These are phyloP conservation scores for Drosophila nr. medialis DNA, from an alignment of 2,888 invertebrate species.

Conservation along the genomic window DNA sequence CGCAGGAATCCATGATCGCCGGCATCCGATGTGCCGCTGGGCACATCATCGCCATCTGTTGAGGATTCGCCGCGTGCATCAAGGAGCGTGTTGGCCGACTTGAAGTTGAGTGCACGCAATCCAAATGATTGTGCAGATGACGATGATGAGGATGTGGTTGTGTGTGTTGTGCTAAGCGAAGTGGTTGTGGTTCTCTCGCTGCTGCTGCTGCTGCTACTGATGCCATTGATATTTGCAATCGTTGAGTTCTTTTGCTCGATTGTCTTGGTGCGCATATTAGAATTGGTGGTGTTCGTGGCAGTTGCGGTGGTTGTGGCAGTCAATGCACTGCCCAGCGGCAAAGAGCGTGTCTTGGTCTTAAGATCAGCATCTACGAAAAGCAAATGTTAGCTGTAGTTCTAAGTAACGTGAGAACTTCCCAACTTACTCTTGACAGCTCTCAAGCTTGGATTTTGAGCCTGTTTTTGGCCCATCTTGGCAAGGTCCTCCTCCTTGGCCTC, in stretches of 20 bases:
- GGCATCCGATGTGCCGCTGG: constrained; percentile 57
- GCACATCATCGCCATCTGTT: constrained; percentile 70
- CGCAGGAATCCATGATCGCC: constrained; percentile 88
- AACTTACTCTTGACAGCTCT: constrained; percentile 49
- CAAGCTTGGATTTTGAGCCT: constrained; percentile 71
- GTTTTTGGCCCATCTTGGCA: constrained; percentile 87
- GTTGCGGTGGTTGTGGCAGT: constrained; percentile 52
- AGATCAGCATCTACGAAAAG: constrained; percentile 58
- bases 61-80: constrained; percentile 69
- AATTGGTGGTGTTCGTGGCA: constrained; percentile 16
- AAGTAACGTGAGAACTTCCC: no score
- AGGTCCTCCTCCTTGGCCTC: constrained; percentile 90
- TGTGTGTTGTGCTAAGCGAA: constrained; percentile 8
- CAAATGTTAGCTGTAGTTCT: background rate
- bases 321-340: constrained; percentile 81
- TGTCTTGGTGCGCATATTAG: constrained; percentile 48
- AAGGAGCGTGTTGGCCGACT: constrained; percentile 67
- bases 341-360: constrained; percentile 82
- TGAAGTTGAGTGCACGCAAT: constrained; percentile 64
- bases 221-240: constrained; percentile 7
- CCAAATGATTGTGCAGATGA: constrained; percentile 56
- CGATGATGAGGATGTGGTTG: constrained; percentile 18
- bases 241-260: constrained; percentile 44
- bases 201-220: constrained; percentile 10
- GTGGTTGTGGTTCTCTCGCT: constrained; percentile 14